Percentiles rank a stretch among this genome's conserved stretches.
These are phyloP conservation scores for Brenthis daphne DNA, from an alignment of 2,888 invertebrate genomes.

Conservation along the genomic window DNA sequence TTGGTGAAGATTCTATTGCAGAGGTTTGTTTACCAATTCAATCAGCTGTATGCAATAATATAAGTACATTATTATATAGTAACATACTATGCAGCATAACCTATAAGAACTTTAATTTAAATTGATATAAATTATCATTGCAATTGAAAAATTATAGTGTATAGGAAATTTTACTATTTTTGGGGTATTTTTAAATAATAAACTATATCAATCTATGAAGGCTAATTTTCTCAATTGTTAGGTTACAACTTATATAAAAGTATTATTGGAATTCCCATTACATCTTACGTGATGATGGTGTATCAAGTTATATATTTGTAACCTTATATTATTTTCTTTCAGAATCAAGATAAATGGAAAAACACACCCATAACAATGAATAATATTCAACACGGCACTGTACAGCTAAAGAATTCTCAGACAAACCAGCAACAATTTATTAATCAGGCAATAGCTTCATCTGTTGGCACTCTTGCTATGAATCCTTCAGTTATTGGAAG, in stretches of 20 bases:
- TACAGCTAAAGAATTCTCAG: slow-evolving; percentile 76
- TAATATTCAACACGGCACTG: slow-evolving; percentile 82
- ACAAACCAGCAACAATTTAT: slow-evolving; percentile 79
- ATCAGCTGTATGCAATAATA: slow-evolving; percentile 8
- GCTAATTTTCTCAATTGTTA: no score
- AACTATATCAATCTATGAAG: no score
- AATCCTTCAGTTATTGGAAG: slow-evolving; percentile 76
- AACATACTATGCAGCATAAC: slow-evolving; percentile 7
- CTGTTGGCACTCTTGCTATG: slow-evolving; percentile 73
- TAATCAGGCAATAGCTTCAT: slow-evolving; percentile 75
- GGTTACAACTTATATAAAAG: not conserved
- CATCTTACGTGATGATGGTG: no score
- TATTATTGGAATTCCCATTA: not conserved
- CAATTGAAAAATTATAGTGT: not conserved
- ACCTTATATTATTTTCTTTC: slow-evolving; percentile 55
- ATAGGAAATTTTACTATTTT: no score
- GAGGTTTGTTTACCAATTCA: slow-evolving; percentile 84
- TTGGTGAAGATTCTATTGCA: slow-evolving; percentile 93
- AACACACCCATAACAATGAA: slow-evolving; percentile 83
- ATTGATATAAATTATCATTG: not conserved
- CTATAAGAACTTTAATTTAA: slow-evolving; percentile 8
- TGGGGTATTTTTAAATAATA: no score
- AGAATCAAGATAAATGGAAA: slow-evolving; percentile 95
- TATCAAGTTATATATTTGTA: no score
- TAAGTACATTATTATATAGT: not conserved